phyloP scores from a whole-genome alignment of 1,140 invertebrate genomes.

The Ephestia elutella region DNA sequence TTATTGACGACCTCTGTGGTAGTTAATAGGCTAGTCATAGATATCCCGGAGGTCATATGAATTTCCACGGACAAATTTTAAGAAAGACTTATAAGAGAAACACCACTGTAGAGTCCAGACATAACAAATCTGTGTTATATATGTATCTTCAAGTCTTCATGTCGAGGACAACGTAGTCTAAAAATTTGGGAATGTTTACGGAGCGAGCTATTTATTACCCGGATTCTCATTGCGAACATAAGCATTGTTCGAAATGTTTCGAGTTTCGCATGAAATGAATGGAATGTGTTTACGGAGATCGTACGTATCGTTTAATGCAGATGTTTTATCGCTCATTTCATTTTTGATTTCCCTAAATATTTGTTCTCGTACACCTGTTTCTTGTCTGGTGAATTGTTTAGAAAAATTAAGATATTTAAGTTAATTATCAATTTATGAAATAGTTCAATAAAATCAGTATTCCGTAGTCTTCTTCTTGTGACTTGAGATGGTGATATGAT shows the following conservation, averaged over 20 bases:
- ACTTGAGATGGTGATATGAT: too few relatives aligned
- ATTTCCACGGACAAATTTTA: too few relatives aligned
- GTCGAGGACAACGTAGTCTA: not conserved
- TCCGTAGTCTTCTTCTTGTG: too few relatives aligned
- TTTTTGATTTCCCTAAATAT: constrained; percentile 7
- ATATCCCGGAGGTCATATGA: too few relatives aligned
- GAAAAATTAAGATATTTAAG: too few relatives aligned
- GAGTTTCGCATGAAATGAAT: not conserved
- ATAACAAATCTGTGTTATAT: too few relatives aligned
- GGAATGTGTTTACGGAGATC: not conserved
- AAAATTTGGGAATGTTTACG: not conserved
- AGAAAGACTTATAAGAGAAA: too few relatives aligned
- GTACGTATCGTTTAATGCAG: not conserved
- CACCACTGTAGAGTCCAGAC: too few relatives aligned
- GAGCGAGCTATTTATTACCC: not conserved
- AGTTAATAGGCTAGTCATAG: too few relatives aligned
- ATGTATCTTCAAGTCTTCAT: not conserved
- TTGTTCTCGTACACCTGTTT: not conserved
- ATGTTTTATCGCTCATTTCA: constrained; percentile 3
- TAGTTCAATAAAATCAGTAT: too few relatives aligned
- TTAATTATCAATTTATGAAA: too few relatives aligned
- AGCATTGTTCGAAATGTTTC: not conserved
- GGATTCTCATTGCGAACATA: not conserved
- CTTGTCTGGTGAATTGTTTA: not conserved
- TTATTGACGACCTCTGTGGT: not conserved